These are phyloP conservation scores for Sesia apiformis DNA, from an alignment of 2,888 invertebrate species.

Conservation along the genomic window DNA sequence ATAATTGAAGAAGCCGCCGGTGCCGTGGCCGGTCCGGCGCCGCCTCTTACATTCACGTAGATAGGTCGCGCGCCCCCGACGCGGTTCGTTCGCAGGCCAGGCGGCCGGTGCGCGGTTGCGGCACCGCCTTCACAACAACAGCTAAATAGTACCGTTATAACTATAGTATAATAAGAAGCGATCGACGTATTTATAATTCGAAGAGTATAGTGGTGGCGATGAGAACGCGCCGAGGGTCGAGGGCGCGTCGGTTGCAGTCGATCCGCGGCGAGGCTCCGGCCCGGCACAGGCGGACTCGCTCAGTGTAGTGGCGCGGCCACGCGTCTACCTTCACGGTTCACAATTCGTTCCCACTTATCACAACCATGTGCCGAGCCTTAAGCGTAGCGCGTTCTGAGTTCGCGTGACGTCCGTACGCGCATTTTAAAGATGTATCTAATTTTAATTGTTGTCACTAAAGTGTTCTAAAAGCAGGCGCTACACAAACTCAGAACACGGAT, in stretches of 20 bases:
- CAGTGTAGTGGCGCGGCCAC: background rate
- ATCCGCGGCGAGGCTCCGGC: slow-evolving; percentile 16
- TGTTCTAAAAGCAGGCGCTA: slow-evolving; percentile 9
- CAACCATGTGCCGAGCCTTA: slow-evolving; percentile 11
- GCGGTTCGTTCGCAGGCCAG: slow-evolving; percentile 14
- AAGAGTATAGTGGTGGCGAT: slow-evolving; percentile 39
- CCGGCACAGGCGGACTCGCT: slow-evolving; percentile 6
- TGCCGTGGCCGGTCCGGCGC: slow-evolving; percentile 5
- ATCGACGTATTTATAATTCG: slow-evolving; percentile 59
- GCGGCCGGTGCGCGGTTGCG: background rate
- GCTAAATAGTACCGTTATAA: slow-evolving; percentile 61
- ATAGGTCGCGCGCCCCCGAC: slow-evolving; percentile 4
- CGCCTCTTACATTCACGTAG: background rate
- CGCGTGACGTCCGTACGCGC: slow-evolving; percentile 11
- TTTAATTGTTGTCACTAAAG: background rate
- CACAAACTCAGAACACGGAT: slow-evolving; percentile 20
- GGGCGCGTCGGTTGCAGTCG: slow-evolving; percentile 14
- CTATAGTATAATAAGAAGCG: slow-evolving; percentile 63
- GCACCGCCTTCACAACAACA: slow-evolving; percentile 40
- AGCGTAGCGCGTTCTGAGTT: slow-evolving; percentile 11
- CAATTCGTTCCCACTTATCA: background rate
- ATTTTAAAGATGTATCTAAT: background rate
- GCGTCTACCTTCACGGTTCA: background rate
- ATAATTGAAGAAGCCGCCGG: slow-evolving; percentile 27
- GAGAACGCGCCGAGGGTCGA: slow-evolving; percentile 21